Conservation (phyloP, 30 jellyfish, hydroid and myxozoan genomes). For the Aurelia sp. region DNA sequence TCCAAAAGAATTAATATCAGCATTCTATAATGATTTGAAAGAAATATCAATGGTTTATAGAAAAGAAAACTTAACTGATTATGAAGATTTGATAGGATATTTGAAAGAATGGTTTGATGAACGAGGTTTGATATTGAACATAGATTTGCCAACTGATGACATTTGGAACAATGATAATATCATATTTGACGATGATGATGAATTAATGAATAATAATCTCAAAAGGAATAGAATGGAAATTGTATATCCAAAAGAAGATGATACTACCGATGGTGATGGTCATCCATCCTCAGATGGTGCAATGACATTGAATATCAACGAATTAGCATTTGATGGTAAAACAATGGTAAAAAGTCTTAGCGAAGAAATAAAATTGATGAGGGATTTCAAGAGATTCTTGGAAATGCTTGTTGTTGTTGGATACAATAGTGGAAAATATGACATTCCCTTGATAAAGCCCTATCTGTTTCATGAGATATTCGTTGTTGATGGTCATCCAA, state of each 20-base stretch:
- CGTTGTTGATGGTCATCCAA: background rate
- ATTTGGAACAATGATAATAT: too few relatives aligned
- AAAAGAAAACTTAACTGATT: background rate
- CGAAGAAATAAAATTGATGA: background rate
- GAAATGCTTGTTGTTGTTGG: background rate
- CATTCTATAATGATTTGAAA: background rate
- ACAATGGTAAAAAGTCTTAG: background rate
- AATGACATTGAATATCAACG: too few relatives aligned
- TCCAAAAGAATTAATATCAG: background rate
- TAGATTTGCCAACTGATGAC: too few relatives aligned
- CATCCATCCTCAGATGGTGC: too few relatives aligned
- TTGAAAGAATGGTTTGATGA: background rate
- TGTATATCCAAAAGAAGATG: too few relatives aligned
- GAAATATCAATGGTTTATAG: background rate
- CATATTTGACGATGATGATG: too few relatives aligned
- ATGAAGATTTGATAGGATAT: background rate
- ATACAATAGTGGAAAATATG: background rate
- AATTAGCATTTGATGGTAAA: background rate
- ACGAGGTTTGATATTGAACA: background rate
- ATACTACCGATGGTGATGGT: too few relatives aligned
- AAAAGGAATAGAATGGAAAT: too few relatives aligned
- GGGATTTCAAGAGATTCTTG: background rate
- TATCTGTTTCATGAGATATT: background rate
- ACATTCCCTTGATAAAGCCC: background rate
- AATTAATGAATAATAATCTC: too few relatives aligned